Percentiles rank a stretch among this genome's conserved stretches.
Evolutionary conservation across 2,888 invertebrate species (phyloP).

Genomic region (Napeogenes sylphis): DNA sequence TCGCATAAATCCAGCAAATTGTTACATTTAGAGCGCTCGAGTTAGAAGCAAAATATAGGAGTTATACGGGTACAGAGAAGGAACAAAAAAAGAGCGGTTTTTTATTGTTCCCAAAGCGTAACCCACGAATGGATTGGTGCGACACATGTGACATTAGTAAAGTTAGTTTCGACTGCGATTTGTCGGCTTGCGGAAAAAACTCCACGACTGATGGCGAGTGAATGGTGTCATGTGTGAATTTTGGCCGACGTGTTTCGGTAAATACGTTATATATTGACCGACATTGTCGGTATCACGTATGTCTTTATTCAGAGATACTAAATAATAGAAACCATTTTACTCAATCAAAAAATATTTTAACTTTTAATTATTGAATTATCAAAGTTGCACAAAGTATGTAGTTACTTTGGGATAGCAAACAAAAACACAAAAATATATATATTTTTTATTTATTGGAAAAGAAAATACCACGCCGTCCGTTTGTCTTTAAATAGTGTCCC

Average conservation of each 20-base stretch:
- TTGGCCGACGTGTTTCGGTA: background rate
- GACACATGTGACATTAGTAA: constrained; percentile 30
- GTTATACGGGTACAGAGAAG: constrained; percentile 1
- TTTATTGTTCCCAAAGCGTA: constrained; percentile 24
- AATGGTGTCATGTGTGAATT: constrained; percentile 3
- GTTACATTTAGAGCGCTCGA: constrained; percentile 11
- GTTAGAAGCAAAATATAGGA: constrained; percentile 7
- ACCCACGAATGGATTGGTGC: constrained; percentile 22
- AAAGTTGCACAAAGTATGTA: too few species aligned
- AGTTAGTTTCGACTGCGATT: constrained; percentile 30
- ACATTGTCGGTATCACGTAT: background rate
- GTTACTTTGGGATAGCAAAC: too few species aligned
- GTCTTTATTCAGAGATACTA: background rate
- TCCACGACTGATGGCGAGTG: constrained; percentile 26
- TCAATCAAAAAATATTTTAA: background rate
- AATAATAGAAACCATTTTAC: background rate
- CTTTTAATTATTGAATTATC: too few species aligned
- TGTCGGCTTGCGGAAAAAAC: constrained; percentile 27
- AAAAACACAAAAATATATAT: too few species aligned
- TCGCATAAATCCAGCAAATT: constrained; percentile 12
- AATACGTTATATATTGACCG: background rate
- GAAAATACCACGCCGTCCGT: too few species aligned
- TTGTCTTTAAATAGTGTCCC: too few species aligned
- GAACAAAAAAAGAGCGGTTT: constrained; percentile 10
- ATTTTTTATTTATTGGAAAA: too few species aligned